phyloP scores from a whole-genome alignment of 2,888 invertebrate species.

The Tetranychus piercei region DNA sequence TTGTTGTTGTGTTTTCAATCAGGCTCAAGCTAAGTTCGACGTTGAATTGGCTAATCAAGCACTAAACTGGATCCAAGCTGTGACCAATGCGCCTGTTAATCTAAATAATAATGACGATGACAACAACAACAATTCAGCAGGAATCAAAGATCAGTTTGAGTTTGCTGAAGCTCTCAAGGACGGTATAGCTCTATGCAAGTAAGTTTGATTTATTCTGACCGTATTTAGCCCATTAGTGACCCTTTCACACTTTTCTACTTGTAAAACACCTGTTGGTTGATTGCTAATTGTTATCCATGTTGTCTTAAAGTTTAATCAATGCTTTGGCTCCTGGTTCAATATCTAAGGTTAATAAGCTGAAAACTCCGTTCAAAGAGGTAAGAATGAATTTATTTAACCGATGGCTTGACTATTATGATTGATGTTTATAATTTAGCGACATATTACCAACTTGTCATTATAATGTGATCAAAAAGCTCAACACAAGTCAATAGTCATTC shows the following conservation, averaged over 20 bases:
- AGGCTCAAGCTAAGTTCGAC: slow-evolving; percentile 38
- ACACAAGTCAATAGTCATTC: too few relatives aligned
- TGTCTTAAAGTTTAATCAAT: slow-evolving; percentile 32
- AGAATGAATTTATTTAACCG: slow-evolving; percentile 5
- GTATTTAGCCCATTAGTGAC: neutral
- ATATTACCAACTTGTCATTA: too few relatives aligned
- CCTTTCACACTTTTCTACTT: too few relatives aligned
- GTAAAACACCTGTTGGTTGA: too few relatives aligned
- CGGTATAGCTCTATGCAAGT: slow-evolving; percentile 37
- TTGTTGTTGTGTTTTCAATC: slow-evolving; percentile 19
- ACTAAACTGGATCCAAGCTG: slow-evolving; percentile 36
- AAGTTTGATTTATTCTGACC: slow-evolving; percentile 27
- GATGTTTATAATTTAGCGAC: neutral
- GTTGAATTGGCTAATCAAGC: slow-evolving; percentile 35
- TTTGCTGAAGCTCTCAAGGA: slow-evolving; percentile 36
- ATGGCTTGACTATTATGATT: neutral
- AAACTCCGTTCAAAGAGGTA: slow-evolving; percentile 35
- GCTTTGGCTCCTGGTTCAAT: slow-evolving; percentile 32
- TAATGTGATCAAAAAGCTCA: too few relatives aligned
- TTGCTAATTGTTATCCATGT: neutral
- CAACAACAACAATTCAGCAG: slow-evolving; percentile 13
- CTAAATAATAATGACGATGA: slow-evolving; percentile 28
- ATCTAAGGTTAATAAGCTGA: slow-evolving; percentile 32
- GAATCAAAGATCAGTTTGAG: slow-evolving; percentile 33
- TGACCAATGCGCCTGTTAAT: slow-evolving; percentile 30